Evolutionary conservation across 1,140 invertebrate species (phyloP).

Genomic region (Panagrolaimus sp.): DNA sequence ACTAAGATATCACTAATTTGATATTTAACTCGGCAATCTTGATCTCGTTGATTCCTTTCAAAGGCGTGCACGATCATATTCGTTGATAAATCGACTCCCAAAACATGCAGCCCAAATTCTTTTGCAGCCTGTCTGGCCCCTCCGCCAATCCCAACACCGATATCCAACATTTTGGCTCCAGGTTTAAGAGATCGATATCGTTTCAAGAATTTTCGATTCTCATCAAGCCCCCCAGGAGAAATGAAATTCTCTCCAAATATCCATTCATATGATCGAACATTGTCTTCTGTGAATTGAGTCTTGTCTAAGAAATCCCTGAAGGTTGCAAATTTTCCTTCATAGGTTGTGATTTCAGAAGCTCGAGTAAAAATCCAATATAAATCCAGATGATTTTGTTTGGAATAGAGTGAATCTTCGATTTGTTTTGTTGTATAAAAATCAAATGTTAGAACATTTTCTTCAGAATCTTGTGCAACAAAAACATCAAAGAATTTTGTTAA

Average conservation of each 20-base stretch:
- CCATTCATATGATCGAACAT: conserved; percentile 66
- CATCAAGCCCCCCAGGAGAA: conserved; percentile 63
- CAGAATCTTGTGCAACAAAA: conserved; percentile 29
- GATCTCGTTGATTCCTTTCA: conserved; percentile 58
- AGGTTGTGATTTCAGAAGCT: conserved; percentile 25
- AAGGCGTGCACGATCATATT: conserved; percentile 67
- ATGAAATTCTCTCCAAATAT: conserved; percentile 67
- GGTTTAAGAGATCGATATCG: conserved; percentile 60
- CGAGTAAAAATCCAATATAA: conserved; percentile 54
- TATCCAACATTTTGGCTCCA: conserved; percentile 64
- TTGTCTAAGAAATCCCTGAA: conserved; percentile 66
- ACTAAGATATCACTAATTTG: conserved; percentile 65
- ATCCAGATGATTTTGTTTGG: conserved; percentile 43
- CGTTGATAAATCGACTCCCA: conserved; percentile 66
- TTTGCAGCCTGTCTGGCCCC: conserved; percentile 67
- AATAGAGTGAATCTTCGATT: conserved; percentile 42
- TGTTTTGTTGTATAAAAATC: conserved; percentile 52
- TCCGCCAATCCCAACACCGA: conserved; percentile 68
- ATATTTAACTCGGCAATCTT: conserved; percentile 60
- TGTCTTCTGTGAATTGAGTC: conserved; percentile 65
- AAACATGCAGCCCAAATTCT: conserved; percentile 64
- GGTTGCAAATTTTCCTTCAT: conserved; percentile 52
- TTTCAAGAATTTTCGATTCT: conserved; percentile 63
- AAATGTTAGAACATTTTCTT: conserved; percentile 37
- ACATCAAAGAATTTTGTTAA: conserved; percentile 44